A percentile compares a stretch with the other conserved stretches of the same genome.
These are phyloP conservation scores for Cheiracanthium punctorium DNA, from an alignment of 2,888 invertebrate genomes.

Conservation along the genomic window DNA sequence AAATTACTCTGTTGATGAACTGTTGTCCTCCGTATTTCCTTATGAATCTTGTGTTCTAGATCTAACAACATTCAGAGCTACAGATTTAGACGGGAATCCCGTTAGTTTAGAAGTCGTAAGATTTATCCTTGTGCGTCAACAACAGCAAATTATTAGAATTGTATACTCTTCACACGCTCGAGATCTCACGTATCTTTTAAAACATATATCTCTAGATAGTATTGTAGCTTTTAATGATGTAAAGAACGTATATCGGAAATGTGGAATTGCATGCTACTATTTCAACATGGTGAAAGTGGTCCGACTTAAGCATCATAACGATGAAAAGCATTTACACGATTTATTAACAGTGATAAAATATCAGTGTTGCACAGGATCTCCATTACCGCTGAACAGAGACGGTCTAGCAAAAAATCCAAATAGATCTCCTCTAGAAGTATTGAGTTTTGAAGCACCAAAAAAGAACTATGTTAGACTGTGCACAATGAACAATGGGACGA, in stretches of 20 bases:
- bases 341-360: slow-evolving; percentile 9
- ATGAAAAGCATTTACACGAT: slow-evolving; percentile 1
- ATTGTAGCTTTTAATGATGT: slow-evolving; percentile 8
- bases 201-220: background rate
- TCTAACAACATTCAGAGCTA: background rate
- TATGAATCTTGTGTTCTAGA: background rate
- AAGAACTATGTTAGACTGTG: too few species aligned
- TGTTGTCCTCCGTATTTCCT: background rate
- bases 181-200: background rate
- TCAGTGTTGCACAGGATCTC: too few species aligned
- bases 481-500: background rate
- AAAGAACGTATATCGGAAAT: background rate
- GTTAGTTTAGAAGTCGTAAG: background rate
- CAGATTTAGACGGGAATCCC: background rate
- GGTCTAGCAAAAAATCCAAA: too few species aligned
- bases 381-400: too few species aligned
- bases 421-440: too few species aligned
- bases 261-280: background rate
- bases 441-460: too few species aligned
- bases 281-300: background rate
- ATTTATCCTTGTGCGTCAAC: background rate
- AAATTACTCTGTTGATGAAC: background rate
- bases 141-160: background rate
- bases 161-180: background rate
- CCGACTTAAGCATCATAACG: background rate